Evolutionary conservation across 2,113 vertebrate species (phyloP), one percentile per base, ranked within the genome.

Genomic region (Percina caprodes): DNA sequence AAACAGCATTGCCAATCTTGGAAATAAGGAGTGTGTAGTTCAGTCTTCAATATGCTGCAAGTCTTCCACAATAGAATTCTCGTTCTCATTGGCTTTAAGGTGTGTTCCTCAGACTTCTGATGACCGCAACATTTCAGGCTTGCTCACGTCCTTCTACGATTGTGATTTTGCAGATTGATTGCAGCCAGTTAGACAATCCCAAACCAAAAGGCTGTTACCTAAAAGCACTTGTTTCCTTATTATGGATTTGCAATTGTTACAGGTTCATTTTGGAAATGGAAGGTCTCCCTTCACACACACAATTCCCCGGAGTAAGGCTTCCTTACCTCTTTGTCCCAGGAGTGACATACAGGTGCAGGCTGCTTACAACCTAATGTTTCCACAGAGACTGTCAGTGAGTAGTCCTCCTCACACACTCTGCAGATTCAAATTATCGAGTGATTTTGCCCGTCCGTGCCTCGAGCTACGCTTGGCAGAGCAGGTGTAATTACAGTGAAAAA

Each of bases 291-390:
- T 86, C 68, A 80, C 70, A 66, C 30, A 3, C 74, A 42, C 39
- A n/a, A 77, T 77, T 87, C 88, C 84, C 88, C 73, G 66, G 69
- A 74, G 89, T 12, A 69, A 82, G 62, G 58, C 80, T 79, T 87
- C 42, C 76, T 82, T 60, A 75, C 80, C 71, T 79, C 49, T 79
- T 23, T 6, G 62, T 90, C 93, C 88, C 91, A 58, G 62, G 83
- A 87, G 91, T 58, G 54, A 66, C 68, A 42, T 79, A 48, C 79
- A 91, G 91, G 92, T 86, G 91, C 85, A 89, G 86, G 68, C 65
- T 90, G 87, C 93, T 86, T 89, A 92, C 89, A 92, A 79, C 90
- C 86, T 84, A 86, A 82, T 87, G 94, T 96, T 97, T 96, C 94
- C 94, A 96, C 90, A 94, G 96, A 94, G 93, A 96, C 91, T 75